Evolutionary conservation across 2,797 vertebrate species (phyloP), one percentile per base, ranked within the genome.

Genomic region (Falco cherrug): DNA sequence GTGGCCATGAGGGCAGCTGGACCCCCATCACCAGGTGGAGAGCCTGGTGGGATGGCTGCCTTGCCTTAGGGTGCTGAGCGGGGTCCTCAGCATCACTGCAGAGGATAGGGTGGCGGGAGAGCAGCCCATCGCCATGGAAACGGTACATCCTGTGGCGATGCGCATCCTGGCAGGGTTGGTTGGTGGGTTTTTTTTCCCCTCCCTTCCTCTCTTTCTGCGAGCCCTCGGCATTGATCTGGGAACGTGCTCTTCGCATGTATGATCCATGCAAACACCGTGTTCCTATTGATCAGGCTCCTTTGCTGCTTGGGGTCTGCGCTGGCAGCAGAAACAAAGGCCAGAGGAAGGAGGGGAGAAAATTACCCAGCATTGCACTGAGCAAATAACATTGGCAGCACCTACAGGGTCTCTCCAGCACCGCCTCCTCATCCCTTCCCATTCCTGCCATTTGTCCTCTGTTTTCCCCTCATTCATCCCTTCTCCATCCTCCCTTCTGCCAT

Each of bases 211-310:
- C 94, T 84, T 90, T 90, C 95, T 60, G 95, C 28, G 51, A 96
- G 96, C 59, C 97, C 94, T 96, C 94, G 15, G 90, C 97, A 98
- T 98, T 97, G 97, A 98, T 98, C 95, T 86, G 63, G 96, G 97
- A 97, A 97, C 93, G 97, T 97, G 96, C 97, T 97, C 95, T 93
- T 97, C 82, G 93, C 97, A 97, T 98, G 97, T 98, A 96, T 97
- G 97, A 97, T 97, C 97, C 96, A 95, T 97, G 97, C 97, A 97
- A 97, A 98, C 95, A 97, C 96, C 93, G 93, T 97, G 95, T 95
- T 96, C 94, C 96, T 98, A 98, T 98, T 95, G 97, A 98, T 98
- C 96, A 87, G 90, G 91, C 93, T 96, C 85, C 94, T 87, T 61
- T 83, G 94, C 95, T 76, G 96, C 97, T 91, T 5, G 84, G 95